phyloP scores from a whole-genome alignment of 2,113 vertebrate genomes.

The Nothocercus nigrocapillus region DNA sequence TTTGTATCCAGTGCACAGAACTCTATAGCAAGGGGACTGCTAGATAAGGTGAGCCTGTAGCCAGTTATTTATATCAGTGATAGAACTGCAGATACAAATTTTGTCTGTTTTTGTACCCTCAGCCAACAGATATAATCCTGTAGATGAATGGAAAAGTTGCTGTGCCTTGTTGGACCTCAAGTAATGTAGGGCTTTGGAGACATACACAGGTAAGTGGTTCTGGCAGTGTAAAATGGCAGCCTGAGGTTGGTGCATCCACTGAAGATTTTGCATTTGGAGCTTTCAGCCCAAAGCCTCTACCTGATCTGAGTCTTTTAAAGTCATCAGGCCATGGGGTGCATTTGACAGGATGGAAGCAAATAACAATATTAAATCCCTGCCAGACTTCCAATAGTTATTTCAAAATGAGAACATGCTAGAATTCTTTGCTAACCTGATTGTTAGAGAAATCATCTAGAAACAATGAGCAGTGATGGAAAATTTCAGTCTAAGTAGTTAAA shows the following conservation, averaged over 20 bases:
- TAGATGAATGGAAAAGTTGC: not conserved
- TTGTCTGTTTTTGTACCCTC: not conserved
- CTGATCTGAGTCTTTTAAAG: constrained; percentile 5
- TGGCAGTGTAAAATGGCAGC: not conserved
- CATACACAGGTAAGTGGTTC: not conserved
- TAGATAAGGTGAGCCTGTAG: not conserved
- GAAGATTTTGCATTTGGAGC: not conserved
- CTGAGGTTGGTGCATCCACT: not conserved
- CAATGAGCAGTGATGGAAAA: constrained; percentile 55
- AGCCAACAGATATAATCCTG: too few species aligned
- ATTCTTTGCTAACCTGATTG: constrained; percentile 58
- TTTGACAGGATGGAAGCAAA: not conserved
- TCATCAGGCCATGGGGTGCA: not conserved
- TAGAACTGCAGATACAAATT: not conserved
- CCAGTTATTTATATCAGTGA: not conserved
- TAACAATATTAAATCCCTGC: not conserved
- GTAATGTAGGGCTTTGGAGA: not conserved
- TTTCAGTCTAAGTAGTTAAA: constrained; percentile 61
- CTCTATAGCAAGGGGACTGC: accelerated
- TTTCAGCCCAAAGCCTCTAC: not conserved
- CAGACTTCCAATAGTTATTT: not conserved
- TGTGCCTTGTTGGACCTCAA: accelerated
- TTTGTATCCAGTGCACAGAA: not conserved
- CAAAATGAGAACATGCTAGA: constrained; percentile 22
- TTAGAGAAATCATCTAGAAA: constrained; percentile 64